Percentiles rank a stretch among this genome's conserved stretches.
phyloP scores from a whole-genome alignment of 2,888 invertebrate genomes.

The Thereva unica region DNA sequence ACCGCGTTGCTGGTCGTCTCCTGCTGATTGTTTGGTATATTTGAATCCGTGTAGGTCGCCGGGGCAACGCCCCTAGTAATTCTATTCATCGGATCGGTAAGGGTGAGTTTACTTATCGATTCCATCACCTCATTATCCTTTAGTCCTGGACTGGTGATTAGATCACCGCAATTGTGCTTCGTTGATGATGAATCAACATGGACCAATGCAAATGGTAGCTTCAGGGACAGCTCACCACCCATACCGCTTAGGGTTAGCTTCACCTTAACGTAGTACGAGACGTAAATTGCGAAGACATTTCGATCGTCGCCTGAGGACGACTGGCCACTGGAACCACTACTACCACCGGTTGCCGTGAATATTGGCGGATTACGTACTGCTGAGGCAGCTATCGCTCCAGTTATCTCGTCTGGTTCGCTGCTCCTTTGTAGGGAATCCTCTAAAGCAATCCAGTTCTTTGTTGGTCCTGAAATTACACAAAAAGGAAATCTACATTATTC shows the following conservation, averaged over 20 bases:
- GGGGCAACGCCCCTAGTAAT: constrained; percentile 3
- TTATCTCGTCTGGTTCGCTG: constrained; percentile 63
- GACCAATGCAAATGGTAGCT: constrained; percentile 79
- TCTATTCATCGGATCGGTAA: constrained; percentile 7
- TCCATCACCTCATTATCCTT: constrained; percentile 16
- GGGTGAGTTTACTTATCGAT: constrained; percentile 12
- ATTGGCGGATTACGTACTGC: constrained; percentile 60
- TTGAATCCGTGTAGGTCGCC: constrained; percentile 6
- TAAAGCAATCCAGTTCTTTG: constrained; percentile 90
- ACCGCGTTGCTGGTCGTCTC: constrained; percentile 1
- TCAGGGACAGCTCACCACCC: constrained; percentile 78
- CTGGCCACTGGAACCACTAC: not conserved
- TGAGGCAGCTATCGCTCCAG: constrained; percentile 60
- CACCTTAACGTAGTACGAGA: constrained; percentile 88
- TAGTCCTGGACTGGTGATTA: not conserved
- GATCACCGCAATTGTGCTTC: constrained; percentile 22
- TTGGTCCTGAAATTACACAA: constrained; percentile 62
- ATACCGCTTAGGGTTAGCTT: constrained; percentile 79
- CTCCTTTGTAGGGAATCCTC: constrained; percentile 80
- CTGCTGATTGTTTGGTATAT: not conserved
- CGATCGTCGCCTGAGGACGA: constrained; percentile 68
- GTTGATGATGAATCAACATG: constrained; percentile 57
- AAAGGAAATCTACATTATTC: not conserved
- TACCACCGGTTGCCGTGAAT: constrained; percentile 23
- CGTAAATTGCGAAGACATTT: constrained; percentile 88